These are phyloP conservation scores for Taxidea taxus DNA, from an alignment of 2,113 vertebrate genomes.

Conservation along the genomic window DNA sequence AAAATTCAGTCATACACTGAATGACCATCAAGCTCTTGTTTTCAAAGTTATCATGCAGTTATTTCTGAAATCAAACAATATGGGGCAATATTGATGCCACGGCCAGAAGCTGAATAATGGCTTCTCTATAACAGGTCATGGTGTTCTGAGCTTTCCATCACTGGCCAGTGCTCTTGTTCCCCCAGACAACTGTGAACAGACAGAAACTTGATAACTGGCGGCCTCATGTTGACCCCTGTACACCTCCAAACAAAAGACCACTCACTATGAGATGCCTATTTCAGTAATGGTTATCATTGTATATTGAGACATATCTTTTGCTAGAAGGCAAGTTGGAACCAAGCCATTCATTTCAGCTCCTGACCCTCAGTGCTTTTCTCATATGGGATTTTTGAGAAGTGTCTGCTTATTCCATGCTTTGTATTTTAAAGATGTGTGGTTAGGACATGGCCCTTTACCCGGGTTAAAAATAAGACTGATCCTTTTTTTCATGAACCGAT, in stretches of 20 bases:
- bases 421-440: neutral
- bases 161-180: neutral
- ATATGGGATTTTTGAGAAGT: neutral
- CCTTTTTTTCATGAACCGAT: neutral
- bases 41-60: neutral
- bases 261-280: neutral
- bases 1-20: neutral
- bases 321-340: neutral
- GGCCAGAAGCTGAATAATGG: neutral
- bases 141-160: neutral
- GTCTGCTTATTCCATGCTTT: neutral
- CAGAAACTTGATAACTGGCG: neutral
- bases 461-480: neutral
- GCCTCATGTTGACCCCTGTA: neutral
- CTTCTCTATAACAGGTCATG: neutral
- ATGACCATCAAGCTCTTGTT: neutral
- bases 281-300: neutral
- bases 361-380: neutral
- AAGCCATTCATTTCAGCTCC: neutral
- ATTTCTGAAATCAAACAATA: neutral
- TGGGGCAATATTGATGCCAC: neutral
- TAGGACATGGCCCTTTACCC: neutral
- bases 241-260: neutral
- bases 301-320: neutral
- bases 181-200: neutral